Evolutionary conservation across 2,797 vertebrate species (phyloP).

Genomic region (Clarias platycephalus): DNA sequence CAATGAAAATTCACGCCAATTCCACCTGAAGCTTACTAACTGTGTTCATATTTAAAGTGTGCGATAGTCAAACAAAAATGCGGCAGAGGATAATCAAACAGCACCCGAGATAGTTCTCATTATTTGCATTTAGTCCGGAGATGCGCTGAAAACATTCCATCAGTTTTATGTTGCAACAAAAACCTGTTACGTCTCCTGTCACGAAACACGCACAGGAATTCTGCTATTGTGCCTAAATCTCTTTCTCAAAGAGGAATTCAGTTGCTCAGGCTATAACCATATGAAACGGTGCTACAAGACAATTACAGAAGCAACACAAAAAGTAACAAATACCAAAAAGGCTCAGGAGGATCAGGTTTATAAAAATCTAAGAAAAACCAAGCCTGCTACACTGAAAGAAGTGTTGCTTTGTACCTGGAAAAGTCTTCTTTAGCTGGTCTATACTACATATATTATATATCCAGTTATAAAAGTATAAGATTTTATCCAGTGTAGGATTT

Average conservation of each 20-base stretch:
- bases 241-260: background rate
- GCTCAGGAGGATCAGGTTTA: background rate
- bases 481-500: background rate
- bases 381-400: background rate
- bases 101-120: background rate
- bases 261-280: background rate
- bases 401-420: background rate
- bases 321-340: background rate
- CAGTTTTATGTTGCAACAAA: conserved; percentile 7
- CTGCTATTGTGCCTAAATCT: conserved; percentile 8
- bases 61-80: background rate
- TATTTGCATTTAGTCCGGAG: background rate
- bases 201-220: background rate
- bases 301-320: background rate
- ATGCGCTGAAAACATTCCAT: conserved; percentile 2
- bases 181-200: conserved; percentile 2
- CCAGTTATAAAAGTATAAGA: background rate
- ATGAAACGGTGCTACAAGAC: background rate
- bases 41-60: background rate
- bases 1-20: background rate
- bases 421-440: background rate
- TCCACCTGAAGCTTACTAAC: background rate
- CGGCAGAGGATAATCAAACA: background rate
- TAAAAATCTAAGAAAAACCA: background rate
- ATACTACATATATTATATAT: background rate